Evolutionary conservation across 1,140 invertebrate genomes (phyloP), one percentile per base, ranked within the genome.

Genomic region (Drosophila orena): DNA sequence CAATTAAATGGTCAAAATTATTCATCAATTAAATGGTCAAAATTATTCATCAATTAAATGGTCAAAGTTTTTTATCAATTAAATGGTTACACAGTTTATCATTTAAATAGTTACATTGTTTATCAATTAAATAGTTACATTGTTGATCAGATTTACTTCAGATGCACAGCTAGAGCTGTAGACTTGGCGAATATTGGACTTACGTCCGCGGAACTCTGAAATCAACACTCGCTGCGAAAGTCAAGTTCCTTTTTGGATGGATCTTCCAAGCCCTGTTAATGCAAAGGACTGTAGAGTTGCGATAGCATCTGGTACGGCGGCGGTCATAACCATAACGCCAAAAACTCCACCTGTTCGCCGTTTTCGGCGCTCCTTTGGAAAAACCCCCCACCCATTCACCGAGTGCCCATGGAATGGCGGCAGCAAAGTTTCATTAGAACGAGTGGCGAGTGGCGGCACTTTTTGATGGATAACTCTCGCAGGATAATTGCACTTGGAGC

Each of bases 401-500:
- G 24, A 24, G 24, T 24, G 35, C 30, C 35, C 22, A 17, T 52
- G 57, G 49, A 62, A 55, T 47, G 62, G 20, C 46, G 62, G 20
- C 46, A 64, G 56, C 65, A 80, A 69, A 65, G 72, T 84, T 72
- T 80, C 77, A 84, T 85, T 84, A 62, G 59, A 77, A 49, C 73
- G 70, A 80, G 72, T 75, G 70, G 40, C 46, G 34, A 38, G 62
- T 35, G 35, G 62, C 43, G 35, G 58, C 42, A 52, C 17, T 49
- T 61, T 75, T 65, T 85, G 81, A 84, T 73, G 81, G 81, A 84
- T 80, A 80, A 85, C 72, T 77, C 66, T 57, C 72, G 47, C 43
- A 47, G 70, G 58, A 84, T 84, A 84, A 84, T 84, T 84, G 80
- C 80, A 84, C 84, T 79, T 44, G 65, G 80, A 83, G 79, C 73